Base-by-base conservation (phyloP, 2,888 invertebrate species). In the Miltochrista miniata region DNA sequence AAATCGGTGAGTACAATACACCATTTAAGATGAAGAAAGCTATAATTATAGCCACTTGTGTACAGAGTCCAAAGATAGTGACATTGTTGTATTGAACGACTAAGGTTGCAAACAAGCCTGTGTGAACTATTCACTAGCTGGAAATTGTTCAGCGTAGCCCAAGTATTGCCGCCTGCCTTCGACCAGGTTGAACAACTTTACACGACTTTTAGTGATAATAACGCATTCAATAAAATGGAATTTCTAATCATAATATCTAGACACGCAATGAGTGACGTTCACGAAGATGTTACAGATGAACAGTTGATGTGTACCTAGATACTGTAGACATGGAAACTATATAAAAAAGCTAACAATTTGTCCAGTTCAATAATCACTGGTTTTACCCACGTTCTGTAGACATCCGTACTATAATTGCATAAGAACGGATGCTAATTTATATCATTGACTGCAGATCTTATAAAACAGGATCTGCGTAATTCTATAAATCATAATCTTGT, bases 351-450 rank as follows among this genome's bases (percentile, higher is more conserved):
- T 44, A 15, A 47, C 49, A 37, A 59, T 44, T 45, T 70, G 67
- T 70, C 71, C 69, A 68, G 54, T 61, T 64, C 64, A 63, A 68
- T 63, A 62, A 64, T 65, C 54, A 45, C 54, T 42, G 81, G 81
- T 56, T 72, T 83, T 83, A 74, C 77, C 81, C 73, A 70, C 74
- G 76, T 85, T 81, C 84, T 83, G 82, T 73, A 69, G 14, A 45
- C 49, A 56, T 59, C 59, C 52, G 51, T 42, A 45, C 51, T 42
- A 13, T 64, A 61, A 64, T 59, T 68, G 45, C 30, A 49, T 42
- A 50, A 48, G 37, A 42, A 40, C 36, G 48, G 41, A 52, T 33
- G 53, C 14, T 46, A 42, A 53, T 48, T 59, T 44, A 51, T 59
- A 59, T 66, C 51, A 48, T 14, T 33, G 14, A n/a, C n/a, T n/a